Conservation (phyloP, 2,888 invertebrate genomes). For the Protonemura montana region DNA sequence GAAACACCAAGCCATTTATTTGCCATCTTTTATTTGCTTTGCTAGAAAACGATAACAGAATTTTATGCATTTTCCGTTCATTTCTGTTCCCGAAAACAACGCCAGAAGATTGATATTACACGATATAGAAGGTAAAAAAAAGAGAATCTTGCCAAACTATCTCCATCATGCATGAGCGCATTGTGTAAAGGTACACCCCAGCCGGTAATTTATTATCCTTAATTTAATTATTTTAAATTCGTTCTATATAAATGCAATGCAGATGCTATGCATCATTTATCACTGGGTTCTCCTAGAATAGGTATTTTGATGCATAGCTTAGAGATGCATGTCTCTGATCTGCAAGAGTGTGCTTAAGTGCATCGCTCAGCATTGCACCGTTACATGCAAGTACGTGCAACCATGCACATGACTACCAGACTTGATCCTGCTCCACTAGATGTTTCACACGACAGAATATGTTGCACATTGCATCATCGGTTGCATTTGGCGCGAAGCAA, state of each 20-base stretch:
- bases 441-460: background rate
- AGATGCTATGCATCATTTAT: slow-evolving; percentile 12
- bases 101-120: background rate
- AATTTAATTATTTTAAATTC: slow-evolving; percentile 12
- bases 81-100: background rate
- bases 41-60: background rate
- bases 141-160: background rate
- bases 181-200: background rate
- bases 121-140: background rate
- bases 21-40: background rate
- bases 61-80: background rate
- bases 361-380: background rate
- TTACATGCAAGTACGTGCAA: background rate
- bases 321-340: background rate
- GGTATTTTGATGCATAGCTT: background rate
- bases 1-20: background rate
- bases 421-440: background rate
- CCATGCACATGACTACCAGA: background rate
- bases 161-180: background rate
- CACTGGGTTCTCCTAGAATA: background rate
- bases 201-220: slow-evolving; percentile 5
- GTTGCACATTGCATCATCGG: background rate
- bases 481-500: background rate
- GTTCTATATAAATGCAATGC: background rate
- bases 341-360: background rate